phyloP scores from a whole-genome alignment of 1,140 invertebrate genomes.

The Atta cephalotes region DNA sequence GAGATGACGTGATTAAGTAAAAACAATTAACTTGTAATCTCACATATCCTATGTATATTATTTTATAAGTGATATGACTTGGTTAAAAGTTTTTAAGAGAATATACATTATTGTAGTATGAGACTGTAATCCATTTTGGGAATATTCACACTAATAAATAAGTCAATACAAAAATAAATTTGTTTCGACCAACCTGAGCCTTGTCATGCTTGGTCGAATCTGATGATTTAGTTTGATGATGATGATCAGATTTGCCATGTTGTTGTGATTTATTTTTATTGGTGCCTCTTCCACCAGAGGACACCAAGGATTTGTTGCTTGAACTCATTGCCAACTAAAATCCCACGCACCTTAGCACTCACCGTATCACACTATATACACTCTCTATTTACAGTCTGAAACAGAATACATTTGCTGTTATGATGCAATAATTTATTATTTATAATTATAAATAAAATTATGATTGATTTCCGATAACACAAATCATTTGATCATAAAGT shows the following conservation, averaged over 20 bases:
- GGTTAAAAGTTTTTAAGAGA: neutral
- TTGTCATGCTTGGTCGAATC: conserved; percentile 85
- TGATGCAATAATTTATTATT: neutral
- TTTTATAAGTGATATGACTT: neutral
- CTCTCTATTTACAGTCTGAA: conserved; percentile 87
- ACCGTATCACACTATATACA: conserved; percentile 86
- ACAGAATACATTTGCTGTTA: conserved; percentile 72
- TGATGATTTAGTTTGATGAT: conserved; percentile 82
- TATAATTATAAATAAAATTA: neutral
- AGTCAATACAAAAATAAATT: neutral
- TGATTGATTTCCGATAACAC: neutral
- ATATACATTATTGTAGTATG: neutral
- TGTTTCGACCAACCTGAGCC: conserved; percentile 79
- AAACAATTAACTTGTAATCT: neutral
- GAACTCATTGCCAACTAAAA: conserved; percentile 85
- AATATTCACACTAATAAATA: neutral
- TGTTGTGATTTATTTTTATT: conserved; percentile 83
- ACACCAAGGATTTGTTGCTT: conserved; percentile 84
- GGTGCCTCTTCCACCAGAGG: conserved; percentile 82
- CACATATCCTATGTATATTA: neutral
- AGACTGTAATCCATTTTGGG: neutral
- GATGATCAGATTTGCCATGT: conserved; percentile 84
- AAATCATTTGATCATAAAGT: neutral
- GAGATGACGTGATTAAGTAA: neutral
- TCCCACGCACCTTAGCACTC: conserved; percentile 80